A percentile compares a stretch with the other conserved stretches of the same genome.
These are phyloP conservation scores for Crenichthys baileyi DNA, from an alignment of 2,797 vertebrate species.

Conservation along the genomic window DNA sequence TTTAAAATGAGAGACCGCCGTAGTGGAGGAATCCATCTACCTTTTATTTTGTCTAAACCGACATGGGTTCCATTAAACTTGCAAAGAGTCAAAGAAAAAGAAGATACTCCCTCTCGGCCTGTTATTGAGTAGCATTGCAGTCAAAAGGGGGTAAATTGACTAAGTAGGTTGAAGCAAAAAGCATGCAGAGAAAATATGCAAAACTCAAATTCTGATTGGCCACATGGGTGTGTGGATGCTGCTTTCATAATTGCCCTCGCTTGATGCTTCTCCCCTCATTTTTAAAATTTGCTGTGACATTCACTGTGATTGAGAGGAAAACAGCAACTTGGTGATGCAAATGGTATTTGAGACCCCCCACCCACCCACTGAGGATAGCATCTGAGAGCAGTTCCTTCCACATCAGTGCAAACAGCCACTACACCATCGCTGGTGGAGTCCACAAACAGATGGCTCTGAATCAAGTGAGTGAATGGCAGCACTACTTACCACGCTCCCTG, in stretches of 20 bases:
- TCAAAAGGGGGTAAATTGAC: conserved; percentile 75
- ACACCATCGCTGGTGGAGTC: conserved; percentile 30
- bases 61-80: conserved; percentile 28
- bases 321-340: conserved; percentile 61
- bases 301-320: conserved; percentile 56
- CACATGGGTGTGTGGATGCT: conserved; percentile 66
- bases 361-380: conserved; percentile 37
- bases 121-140: conserved; percentile 57
- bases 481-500: conserved; percentile 72
- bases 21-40: conserved; percentile 41
- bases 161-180: conserved; percentile 65
- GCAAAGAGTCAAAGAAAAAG: conserved; percentile 35
- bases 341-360: conserved; percentile 53
- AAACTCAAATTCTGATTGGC: conserved; percentile 65
- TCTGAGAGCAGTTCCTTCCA: conserved; percentile 60
- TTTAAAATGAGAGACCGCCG: conserved; percentile 27
- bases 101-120: conserved; percentile 40
- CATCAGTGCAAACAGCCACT: conserved; percentile 49
- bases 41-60: conserved; percentile 29
- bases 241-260: conserved; percentile 66
- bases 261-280: conserved; percentile 60
- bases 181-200: conserved; percentile 59
- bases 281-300: conserved; percentile 58
- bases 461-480: conserved; percentile 39
- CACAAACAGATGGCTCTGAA: conserved; percentile 45